phyloP scores from a whole-genome alignment of 2,888 invertebrate genomes.

The Toxonevra muliebris region DNA sequence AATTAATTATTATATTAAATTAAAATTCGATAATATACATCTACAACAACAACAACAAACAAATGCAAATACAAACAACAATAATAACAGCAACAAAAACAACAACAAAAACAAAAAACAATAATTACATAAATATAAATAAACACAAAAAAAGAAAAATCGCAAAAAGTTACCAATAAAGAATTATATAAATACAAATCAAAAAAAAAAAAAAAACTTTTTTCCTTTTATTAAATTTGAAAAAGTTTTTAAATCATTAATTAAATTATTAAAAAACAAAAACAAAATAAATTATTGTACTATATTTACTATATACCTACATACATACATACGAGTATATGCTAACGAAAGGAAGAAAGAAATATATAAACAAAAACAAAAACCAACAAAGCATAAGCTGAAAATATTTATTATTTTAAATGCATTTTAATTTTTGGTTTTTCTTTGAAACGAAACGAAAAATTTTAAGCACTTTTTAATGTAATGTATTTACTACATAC shows the following conservation, averaged over 20 bases:
- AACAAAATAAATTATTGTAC: slow-evolving; percentile 20
- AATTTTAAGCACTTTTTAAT: no score
- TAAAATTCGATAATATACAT: slow-evolving; percentile 45
- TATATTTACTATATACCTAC: no score
- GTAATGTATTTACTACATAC: background rate
- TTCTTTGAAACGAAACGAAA: no score
- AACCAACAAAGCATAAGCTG: slow-evolving; percentile 6
- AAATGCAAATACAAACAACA: slow-evolving; percentile 28
- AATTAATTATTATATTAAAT: slow-evolving; percentile 51
- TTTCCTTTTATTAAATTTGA: no score
- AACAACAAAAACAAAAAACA: slow-evolving; percentile 16
- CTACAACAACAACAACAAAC: slow-evolving; percentile 34
- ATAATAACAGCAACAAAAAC: slow-evolving; percentile 27
- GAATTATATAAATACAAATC: no score
- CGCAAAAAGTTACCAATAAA: background rate
- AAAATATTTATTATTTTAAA: background rate
- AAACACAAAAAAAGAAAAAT: slow-evolving; percentile 19
- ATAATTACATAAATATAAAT: slow-evolving; percentile 28
- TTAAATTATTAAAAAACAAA: slow-evolving; percentile 14
- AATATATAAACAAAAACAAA: background rate
- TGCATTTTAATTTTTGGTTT: no score
- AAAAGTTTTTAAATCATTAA: no score
- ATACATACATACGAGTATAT: slow-evolving; percentile 5
- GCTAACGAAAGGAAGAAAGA: slow-evolving; percentile 11
- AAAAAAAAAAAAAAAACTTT: no score